phyloP scores from a whole-genome alignment of 1,140 invertebrate genomes.

The Gonatopus flavifemur region DNA sequence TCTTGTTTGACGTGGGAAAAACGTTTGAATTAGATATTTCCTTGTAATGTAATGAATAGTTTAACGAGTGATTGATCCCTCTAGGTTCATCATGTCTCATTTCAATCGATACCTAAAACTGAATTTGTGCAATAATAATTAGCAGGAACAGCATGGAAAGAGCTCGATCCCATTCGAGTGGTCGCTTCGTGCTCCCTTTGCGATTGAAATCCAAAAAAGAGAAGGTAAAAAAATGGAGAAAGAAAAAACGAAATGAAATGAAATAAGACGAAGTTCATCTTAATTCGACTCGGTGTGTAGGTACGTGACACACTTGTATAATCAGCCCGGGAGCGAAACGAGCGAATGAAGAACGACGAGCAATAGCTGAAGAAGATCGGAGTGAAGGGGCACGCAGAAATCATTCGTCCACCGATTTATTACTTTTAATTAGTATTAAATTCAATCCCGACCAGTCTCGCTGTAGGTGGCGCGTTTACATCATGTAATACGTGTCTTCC shows the following conservation, averaged over 20 bases:
- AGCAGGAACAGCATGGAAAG: too few relatives aligned
- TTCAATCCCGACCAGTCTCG: slow-evolving; percentile 37
- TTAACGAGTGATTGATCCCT: too few relatives aligned
- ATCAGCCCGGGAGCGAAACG: neutral
- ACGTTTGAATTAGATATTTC: too few relatives aligned
- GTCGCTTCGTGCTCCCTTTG: too few relatives aligned
- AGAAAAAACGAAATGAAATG: neutral
- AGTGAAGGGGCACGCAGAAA: slow-evolving; percentile 19
- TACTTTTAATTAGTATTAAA: slow-evolving; percentile 53
- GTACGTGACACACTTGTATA: too few relatives aligned
- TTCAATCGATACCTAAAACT: too few relatives aligned
- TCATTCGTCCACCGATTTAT: slow-evolving; percentile 47
- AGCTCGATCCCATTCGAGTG: too few relatives aligned
- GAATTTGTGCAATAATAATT: too few relatives aligned
- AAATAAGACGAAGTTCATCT: neutral
- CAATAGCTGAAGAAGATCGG: slow-evolving; percentile 35
- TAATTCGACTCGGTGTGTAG: too few relatives aligned
- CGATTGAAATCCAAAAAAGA: slow-evolving; percentile 5
- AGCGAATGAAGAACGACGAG: slow-evolving; percentile 12
- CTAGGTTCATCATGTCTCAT: too few relatives aligned
- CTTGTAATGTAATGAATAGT: too few relatives aligned
- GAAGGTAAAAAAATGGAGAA: neutral
- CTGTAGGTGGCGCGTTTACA: slow-evolving; percentile 44
- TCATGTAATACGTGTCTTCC: slow-evolving; percentile 39
- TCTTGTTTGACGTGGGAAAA: too few relatives aligned